Base-by-base conservation (phyloP, 35 echinoderm and acorn worm species). In the Apostichopus parvimensis region DNA sequence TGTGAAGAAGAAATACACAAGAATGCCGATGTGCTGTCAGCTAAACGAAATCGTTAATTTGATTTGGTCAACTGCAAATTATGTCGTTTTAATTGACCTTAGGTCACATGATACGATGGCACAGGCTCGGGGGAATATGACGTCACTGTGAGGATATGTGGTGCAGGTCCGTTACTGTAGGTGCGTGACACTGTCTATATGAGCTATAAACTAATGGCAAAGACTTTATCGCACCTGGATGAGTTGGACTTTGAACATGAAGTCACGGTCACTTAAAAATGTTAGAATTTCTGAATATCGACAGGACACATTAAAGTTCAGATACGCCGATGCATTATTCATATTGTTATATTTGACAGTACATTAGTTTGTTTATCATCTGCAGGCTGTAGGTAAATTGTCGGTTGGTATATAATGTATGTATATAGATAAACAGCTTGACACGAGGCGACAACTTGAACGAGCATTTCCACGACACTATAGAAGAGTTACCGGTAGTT, bases 1-100 rank as follows among this genome's bases (percentile, higher is more conserved):
- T 18, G 64, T 68, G 64, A 68, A 68, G 64, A 68, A 18, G 18
- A 18, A 68, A 14, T 14, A 14, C 18, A 18, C 64, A 68, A 68
- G 18, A 5, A 5, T 68, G 6, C 64, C 64, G 11, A 18, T 68
- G 64, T 14, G 64, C 64, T 11, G 64, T 18, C 11, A 68, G 64
- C 9, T 18, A 14, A 68, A 68, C 11, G 11, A 18, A 18, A 14
- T 14, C 64, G 64, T 68, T 68, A 68, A 68, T 68, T 68, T 68
- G 64, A 68, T 68, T 68, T 68, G 18, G 64, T 68, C 64, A 68
- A 68, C 64, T 68, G 64, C 64, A 68, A 68, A 68, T 68, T 68
- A 68, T 68, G 64, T 68, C 11, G 64, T 68, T 17, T 68, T 68
- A 14, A 68, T 68, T 68, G 64, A 68, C 64, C 64, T 18, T 68